A percentile compares a stretch with the other conserved stretches of the same genome.
Conservation (phyloP, 2,888 invertebrate genomes). For the Cheilosia vulpina region DNA sequence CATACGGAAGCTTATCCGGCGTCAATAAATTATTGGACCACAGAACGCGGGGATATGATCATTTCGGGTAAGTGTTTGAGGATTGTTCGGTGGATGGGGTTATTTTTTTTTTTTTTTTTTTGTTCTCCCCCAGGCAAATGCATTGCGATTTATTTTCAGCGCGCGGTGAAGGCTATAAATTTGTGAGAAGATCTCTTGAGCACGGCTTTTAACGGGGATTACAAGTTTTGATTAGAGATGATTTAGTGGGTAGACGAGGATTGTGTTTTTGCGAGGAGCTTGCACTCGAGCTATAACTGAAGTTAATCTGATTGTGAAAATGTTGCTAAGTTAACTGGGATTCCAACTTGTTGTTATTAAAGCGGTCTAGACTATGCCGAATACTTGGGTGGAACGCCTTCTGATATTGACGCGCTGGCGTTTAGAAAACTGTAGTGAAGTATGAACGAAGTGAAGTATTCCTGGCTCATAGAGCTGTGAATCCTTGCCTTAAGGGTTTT, state of each 20-base stretch:
- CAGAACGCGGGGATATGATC: conserved; percentile 95
- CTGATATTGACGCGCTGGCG: too few relatives aligned
- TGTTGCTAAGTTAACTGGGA: too few relatives aligned
- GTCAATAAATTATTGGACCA: conserved; percentile 97
- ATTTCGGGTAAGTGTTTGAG: conserved; percentile 89
- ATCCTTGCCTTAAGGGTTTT: too few relatives aligned
- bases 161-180: conserved; percentile 32
- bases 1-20: conserved; percentile 96
- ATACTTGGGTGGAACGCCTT: too few relatives aligned
- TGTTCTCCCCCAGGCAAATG: background rate
- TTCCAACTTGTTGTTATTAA: too few relatives aligned
- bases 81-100: conserved; percentile 1
- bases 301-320: too few relatives aligned
- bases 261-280: too few relatives aligned
- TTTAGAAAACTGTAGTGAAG: too few relatives aligned
- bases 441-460: too few relatives aligned
- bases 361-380: too few relatives aligned
- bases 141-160: conserved; percentile 33
- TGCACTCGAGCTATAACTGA: too few relatives aligned
- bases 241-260: background rate
- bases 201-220: conserved; percentile 41
- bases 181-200: conserved; percentile 19
- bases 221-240: conserved; percentile 16
- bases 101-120: conserved; percentile 2
- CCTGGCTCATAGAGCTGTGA: too few relatives aligned